Conservation (phyloP, 2,797 vertebrate species). For the Parambassis ranga region DNA sequence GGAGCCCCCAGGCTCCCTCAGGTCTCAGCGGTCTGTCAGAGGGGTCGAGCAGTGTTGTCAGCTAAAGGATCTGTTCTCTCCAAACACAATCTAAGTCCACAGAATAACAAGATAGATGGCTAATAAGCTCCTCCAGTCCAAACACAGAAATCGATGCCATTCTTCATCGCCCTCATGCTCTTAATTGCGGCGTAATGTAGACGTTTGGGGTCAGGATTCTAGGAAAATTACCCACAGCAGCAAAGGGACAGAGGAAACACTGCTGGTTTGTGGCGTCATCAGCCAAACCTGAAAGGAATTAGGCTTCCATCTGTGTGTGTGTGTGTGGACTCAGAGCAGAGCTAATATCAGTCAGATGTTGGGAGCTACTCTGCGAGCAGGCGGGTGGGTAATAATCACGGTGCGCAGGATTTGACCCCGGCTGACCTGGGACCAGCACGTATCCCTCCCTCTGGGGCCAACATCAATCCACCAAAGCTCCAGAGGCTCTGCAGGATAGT, state of each 20-base stretch:
- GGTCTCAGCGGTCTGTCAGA: not conserved
- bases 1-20: not conserved
- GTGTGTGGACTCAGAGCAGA: slow-evolving; percentile 1
- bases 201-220: slow-evolving; percentile 34
- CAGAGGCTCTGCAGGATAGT: slow-evolving; percentile 16
- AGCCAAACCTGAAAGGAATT: slow-evolving; percentile 60
- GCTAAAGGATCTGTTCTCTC: slow-evolving; percentile 19
- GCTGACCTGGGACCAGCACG: slow-evolving; percentile 55
- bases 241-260: slow-evolving; percentile 36
- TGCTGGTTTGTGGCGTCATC: slow-evolving; percentile 34
- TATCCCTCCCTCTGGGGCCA: slow-evolving; percentile 44
- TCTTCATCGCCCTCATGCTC: slow-evolving; percentile 1
- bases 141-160: slow-evolving; percentile 10
- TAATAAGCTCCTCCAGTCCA: slow-evolving; percentile 28
- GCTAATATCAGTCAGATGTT: slow-evolving; percentile 73
- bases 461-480: slow-evolving; percentile 51
- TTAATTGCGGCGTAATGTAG: slow-evolving; percentile 38
- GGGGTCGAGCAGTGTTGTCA: not conserved
- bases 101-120: slow-evolving; percentile 43
- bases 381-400: slow-evolving; percentile 22
- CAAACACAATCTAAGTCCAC: slow-evolving; percentile 32
- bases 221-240: slow-evolving; percentile 34
- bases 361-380: slow-evolving; percentile 25
- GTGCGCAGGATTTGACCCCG: slow-evolving; percentile 42
- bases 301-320: slow-evolving; percentile 21